A percentile compares a stretch with the other conserved stretches of the same genome.
Evolutionary conservation across 2,113 vertebrate genomes (phyloP).

Genomic region (Proteles cristata): DNA sequence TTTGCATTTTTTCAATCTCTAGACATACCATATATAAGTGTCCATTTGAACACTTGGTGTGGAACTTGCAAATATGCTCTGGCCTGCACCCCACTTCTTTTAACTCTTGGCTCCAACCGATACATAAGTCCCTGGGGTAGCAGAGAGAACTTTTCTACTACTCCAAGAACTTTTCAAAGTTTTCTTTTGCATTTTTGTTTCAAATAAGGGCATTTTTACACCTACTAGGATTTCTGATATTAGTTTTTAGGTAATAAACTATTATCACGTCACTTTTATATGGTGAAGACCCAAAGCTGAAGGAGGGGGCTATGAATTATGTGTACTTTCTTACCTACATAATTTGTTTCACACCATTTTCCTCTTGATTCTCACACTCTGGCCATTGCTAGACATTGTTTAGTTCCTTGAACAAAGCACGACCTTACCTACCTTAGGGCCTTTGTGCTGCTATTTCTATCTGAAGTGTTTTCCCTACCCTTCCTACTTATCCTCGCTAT

Average conservation of each 20-base stretch:
- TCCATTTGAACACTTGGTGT: neutral
- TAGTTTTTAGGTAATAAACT: neutral
- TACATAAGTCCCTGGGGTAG: neutral
- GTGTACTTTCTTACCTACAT: neutral
- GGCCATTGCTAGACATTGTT: neutral
- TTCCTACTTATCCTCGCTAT: neutral
- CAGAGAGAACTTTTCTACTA: neutral
- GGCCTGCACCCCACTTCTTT: neutral
- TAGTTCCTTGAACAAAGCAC: neutral
- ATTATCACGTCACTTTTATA: neutral
- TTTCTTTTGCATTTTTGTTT: neutral
- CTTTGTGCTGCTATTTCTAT: neutral
- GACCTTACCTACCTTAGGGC: neutral
- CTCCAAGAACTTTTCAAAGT: neutral
- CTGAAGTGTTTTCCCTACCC: neutral
- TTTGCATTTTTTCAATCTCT: neutral
- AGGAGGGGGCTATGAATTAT: neutral
- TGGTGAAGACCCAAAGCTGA: neutral
- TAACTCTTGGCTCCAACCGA: neutral
- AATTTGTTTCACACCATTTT: neutral
- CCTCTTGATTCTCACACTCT: neutral
- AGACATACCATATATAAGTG: neutral
- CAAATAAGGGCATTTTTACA: neutral
- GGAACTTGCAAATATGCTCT: neutral
- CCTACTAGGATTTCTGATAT: neutral